phyloP scores from a whole-genome alignment of 92 coral and sea anemone genomes.

The Bergia sp. region DNA sequence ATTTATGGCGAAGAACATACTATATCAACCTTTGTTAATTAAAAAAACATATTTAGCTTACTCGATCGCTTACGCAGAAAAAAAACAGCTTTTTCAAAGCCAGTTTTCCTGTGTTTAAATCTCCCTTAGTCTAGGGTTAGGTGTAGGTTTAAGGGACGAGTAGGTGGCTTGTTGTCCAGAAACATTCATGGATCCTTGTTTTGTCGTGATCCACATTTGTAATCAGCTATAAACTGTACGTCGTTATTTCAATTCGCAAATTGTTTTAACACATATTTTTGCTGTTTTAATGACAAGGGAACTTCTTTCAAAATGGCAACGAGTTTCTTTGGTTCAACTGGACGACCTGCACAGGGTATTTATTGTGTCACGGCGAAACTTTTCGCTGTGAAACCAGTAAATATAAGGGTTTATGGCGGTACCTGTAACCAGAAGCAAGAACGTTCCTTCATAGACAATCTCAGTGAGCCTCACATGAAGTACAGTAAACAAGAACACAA shows the following conservation, averaged over 20 bases:
- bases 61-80: no score
- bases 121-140: no score
- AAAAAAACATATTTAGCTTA: no score
- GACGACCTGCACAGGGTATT: background rate
- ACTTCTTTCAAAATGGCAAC: background rate
- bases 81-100: no score
- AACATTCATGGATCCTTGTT: background rate
- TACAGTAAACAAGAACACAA: background rate
- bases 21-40: no score
- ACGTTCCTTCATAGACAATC: background rate
- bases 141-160: no score
- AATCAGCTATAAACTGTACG: background rate
- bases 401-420: conserved; percentile 11
- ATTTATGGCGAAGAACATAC: no score
- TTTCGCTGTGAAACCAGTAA: conserved; percentile 17
- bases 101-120: no score
- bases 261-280: no score
- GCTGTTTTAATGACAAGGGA: background rate
- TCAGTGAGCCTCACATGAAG: conserved; percentile 1
- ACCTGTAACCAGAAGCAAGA: background rate
- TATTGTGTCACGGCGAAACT: background rate
- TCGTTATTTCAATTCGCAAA: background rate
- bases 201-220: background rate
- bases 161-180: background rate
- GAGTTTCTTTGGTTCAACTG: background rate